These are phyloP conservation scores for Ptiloglossa arizonensis DNA, from an alignment of 1,140 invertebrate genomes.

Conservation along the genomic window DNA sequence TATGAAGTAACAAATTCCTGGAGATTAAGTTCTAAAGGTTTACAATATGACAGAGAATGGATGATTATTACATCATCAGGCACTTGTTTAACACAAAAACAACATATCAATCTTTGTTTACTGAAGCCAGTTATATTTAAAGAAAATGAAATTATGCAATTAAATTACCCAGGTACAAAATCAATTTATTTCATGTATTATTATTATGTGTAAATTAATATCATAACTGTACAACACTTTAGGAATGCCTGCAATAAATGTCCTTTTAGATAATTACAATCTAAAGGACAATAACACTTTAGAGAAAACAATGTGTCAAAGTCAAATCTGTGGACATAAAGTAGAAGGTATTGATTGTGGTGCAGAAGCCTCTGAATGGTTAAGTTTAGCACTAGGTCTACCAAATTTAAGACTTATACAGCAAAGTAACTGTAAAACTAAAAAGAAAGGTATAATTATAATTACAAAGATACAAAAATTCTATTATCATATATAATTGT, in stretches of 20 bases:
- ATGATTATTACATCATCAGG: conserved; percentile 92
- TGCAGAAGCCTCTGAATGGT: conserved; percentile 88
- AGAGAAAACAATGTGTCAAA: conserved; percentile 84
- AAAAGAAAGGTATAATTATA: conserved; percentile 56
- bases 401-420: conserved; percentile 87
- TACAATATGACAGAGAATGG: conserved; percentile 95
- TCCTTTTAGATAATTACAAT: conserved; percentile 76
- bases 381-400: conserved; percentile 85
- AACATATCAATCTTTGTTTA: conserved; percentile 89
- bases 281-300: conserved; percentile 55
- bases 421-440: conserved; percentile 79
- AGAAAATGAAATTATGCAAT: conserved; percentile 83
- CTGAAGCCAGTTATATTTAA: conserved; percentile 90
- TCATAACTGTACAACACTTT: conserved; percentile 62
- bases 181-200: neutral
- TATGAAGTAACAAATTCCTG: conserved; percentile 87
- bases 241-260: conserved; percentile 81
- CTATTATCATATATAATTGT: neutral
- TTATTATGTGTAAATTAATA: neutral
- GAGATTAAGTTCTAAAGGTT: conserved; percentile 87
- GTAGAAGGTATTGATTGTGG: conserved; percentile 93
- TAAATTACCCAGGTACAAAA: conserved; percentile 86
- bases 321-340: conserved; percentile 93
- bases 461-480: neutral
- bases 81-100: conserved; percentile 93